A percentile compares a stretch with the other conserved stretches of the same genome.
These are phyloP conservation scores for Oryzaephilus surinamensis DNA, from an alignment of 1,140 invertebrate species.

Conservation along the genomic window DNA sequence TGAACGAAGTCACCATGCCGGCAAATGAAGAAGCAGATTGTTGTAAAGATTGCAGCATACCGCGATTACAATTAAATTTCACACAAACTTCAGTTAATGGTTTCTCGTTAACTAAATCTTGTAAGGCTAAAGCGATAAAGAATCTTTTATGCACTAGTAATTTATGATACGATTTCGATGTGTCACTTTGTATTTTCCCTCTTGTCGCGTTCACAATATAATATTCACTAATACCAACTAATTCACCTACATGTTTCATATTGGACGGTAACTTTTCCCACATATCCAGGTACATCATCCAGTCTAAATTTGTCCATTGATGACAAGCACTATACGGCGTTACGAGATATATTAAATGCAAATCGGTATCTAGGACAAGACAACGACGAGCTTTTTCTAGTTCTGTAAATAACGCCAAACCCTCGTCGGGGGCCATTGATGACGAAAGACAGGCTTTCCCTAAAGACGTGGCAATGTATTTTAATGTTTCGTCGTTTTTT, in stretches of 20 bases:
- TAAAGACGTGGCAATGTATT: slow-evolving; percentile 71
- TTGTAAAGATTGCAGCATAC: slow-evolving; percentile 84
- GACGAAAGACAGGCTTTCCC: slow-evolving; percentile 88
- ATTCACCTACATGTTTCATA: slow-evolving; percentile 74
- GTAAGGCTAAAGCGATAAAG: slow-evolving; percentile 82
- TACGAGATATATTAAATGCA: slow-evolving; percentile 90
- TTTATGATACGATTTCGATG: slow-evolving; percentile 22
- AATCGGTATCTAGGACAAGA: slow-evolving; percentile 87
- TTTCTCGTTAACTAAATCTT: slow-evolving; percentile 88
- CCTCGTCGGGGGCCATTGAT: slow-evolving; percentile 85
- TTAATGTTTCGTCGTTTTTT: slow-evolving; percentile 36
- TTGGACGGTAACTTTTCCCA: slow-evolving; percentile 74
- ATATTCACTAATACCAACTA: slow-evolving; percentile 87
- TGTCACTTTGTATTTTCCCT: slow-evolving; percentile 38
- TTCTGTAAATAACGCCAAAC: slow-evolving; percentile 77
- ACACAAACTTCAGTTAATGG: slow-evolving; percentile 64
- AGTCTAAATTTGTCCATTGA: slow-evolving; percentile 73
- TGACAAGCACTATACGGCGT: slow-evolving; percentile 75
- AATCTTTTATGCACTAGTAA: slow-evolving; percentile 57
- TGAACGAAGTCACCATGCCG: slow-evolving; percentile 46
- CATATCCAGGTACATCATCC: slow-evolving; percentile 73
- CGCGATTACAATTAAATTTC: slow-evolving; percentile 80
- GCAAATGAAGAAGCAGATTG: slow-evolving; percentile 94
- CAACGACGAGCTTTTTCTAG: slow-evolving; percentile 80
- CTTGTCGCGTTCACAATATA: slow-evolving; percentile 73